phyloP scores from a whole-genome alignment of 2,888 invertebrate genomes.

The Phymatocera aterrima region DNA sequence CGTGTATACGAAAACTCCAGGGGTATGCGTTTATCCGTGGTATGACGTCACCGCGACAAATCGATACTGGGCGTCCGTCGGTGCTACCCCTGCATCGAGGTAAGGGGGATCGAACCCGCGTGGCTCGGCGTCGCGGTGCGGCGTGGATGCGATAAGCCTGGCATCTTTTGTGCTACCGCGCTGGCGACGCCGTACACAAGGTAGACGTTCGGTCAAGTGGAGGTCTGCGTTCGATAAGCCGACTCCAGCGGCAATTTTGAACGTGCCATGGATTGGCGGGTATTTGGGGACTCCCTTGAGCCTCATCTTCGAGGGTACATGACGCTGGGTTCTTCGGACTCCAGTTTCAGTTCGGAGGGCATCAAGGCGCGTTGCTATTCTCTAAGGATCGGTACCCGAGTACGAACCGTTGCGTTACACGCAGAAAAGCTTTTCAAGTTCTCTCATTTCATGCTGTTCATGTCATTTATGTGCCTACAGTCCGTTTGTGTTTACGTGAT shows the following conservation, averaged over 20 bases:
- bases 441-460: too few relatives aligned
- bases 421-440: not conserved
- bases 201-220: conserved; percentile 62
- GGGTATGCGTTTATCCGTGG: conserved; percentile 43
- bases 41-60: conserved; percentile 62
- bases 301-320: conserved; percentile 18
- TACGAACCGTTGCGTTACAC: not conserved
- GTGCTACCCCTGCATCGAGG: conserved; percentile 28
- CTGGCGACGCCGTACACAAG: conserved; percentile 42
- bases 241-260: conserved; percentile 62
- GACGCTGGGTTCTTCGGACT: conserved; percentile 48
- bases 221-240: conserved; percentile 60
- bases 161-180: conserved; percentile 35
- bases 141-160: conserved; percentile 34
- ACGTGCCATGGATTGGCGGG: conserved; percentile 60
- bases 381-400: not conserved
- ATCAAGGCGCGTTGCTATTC: conserved; percentile 48
- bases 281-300: conserved; percentile 61
- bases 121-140: conserved; percentile 33
- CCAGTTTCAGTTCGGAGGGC: conserved; percentile 53
- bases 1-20: conserved; percentile 29
- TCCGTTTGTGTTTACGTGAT: too few relatives aligned
- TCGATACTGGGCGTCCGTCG: conserved; percentile 60
- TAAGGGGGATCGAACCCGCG: conserved; percentile 48
- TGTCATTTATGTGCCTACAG: too few relatives aligned